phyloP scores from a whole-genome alignment of 2,888 invertebrate species.

The Aethes cnicana region DNA sequence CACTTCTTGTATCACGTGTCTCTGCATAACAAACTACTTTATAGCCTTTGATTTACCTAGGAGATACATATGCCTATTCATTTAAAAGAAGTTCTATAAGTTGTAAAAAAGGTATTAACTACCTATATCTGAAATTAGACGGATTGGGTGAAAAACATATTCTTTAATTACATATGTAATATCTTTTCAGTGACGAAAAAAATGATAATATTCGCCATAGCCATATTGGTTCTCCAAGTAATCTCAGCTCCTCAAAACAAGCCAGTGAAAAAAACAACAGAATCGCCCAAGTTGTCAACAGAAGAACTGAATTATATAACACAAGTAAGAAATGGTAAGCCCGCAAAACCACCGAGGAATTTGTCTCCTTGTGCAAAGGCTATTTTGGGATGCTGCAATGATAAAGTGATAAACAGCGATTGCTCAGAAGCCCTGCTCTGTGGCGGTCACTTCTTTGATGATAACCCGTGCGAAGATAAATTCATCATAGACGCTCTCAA shows the following conservation, averaged over 20 bases:
- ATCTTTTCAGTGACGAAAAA: constrained; percentile 52
- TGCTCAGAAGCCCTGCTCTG: constrained; percentile 90
- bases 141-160: too few species aligned
- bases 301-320: constrained; percentile 63
- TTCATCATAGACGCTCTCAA: constrained; percentile 82
- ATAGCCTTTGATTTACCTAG: too few species aligned
- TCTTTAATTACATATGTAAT: background rate
- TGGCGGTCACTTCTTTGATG: constrained; percentile 88
- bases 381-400: constrained; percentile 87
- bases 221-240: constrained; percentile 42
- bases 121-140: too few species aligned
- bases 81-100: too few species aligned
- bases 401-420: constrained; percentile 65
- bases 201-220: constrained; percentile 40
- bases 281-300: constrained; percentile 55
- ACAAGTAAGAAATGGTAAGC: constrained; percentile 47
- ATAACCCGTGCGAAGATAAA: constrained; percentile 86
- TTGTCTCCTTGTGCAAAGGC: constrained; percentile 88
- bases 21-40: background rate
- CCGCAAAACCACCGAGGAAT: constrained; percentile 38
- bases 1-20: constrained; percentile 10
- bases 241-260: constrained; percentile 47
- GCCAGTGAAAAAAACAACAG: constrained; percentile 43
- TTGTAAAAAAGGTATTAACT: background rate
- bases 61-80: too few species aligned